Evolutionary conservation across 1,140 invertebrate species (phyloP).

Genomic region (Hylyphantes graminicola): DNA sequence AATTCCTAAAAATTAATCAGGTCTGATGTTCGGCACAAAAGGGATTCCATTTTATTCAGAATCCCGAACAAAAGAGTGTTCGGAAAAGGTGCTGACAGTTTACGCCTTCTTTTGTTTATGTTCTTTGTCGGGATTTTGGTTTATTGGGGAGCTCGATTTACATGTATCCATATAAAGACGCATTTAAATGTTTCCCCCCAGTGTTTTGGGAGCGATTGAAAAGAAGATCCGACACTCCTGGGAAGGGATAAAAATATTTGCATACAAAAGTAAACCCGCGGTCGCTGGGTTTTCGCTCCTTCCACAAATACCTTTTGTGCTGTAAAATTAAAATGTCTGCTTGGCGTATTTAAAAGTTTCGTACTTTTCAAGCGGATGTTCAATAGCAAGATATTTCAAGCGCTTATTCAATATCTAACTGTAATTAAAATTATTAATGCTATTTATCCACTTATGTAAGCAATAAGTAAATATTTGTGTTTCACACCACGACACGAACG

Average conservation of each 20-base stretch:
- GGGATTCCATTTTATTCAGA: not conserved
- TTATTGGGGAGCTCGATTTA: not conserved
- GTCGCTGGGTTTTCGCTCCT: no score
- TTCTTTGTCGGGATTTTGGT: not conserved
- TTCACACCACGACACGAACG: no score
- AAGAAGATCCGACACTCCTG: slow-evolving; percentile 12
- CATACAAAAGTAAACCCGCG: slow-evolving; percentile 3
- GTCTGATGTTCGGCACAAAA: slow-evolving; percentile 13
- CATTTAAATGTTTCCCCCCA: not conserved
- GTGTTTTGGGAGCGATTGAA: slow-evolving; percentile 24
- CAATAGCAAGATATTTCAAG: no score
- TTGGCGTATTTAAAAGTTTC: no score
- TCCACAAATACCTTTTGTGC: no score
- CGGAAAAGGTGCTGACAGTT: not conserved
- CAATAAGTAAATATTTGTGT: no score
- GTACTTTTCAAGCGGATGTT: no score
- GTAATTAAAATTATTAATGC: no score
- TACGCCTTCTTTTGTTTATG: slow-evolving; percentile 28
- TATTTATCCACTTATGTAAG: no score
- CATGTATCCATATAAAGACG: slow-evolving; percentile 11
- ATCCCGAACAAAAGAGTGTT: not conserved
- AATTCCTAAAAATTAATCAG: slow-evolving; percentile 49
- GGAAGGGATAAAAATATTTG: slow-evolving; percentile 30
- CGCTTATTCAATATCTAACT: no score
- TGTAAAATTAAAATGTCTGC: no score